Percentiles rank a stretch among this genome's conserved stretches.
Conservation (phyloP, 2,797 vertebrate species). For the Lophius americanus region DNA sequence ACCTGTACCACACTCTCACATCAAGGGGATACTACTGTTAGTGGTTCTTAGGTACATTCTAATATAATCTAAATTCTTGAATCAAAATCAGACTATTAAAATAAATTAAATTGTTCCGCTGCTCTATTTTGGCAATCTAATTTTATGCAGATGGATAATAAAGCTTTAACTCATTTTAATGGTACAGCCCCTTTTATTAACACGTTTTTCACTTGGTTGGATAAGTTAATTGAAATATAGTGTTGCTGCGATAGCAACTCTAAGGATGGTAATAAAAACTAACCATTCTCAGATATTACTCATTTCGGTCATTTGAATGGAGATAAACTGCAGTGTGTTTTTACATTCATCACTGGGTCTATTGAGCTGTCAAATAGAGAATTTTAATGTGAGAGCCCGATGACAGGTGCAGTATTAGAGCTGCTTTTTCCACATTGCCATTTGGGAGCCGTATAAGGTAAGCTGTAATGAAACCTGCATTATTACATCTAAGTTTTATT, state of each 20-base stretch:
- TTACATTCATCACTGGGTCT: slow-evolving; percentile 26
- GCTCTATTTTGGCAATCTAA: slow-evolving; percentile 44
- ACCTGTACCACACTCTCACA: neutral
- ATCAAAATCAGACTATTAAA: slow-evolving; percentile 23
- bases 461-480: slow-evolving; percentile 7
- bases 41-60: slow-evolving; percentile 20
- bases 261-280: slow-evolving; percentile 29
- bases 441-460: neutral
- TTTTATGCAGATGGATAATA: slow-evolving; percentile 56
- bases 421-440: neutral
- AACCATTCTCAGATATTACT: slow-evolving; percentile 33
- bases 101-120: slow-evolving; percentile 39
- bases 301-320: slow-evolving; percentile 23
- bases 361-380: slow-evolving; percentile 3
- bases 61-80: neutral
- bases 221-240: slow-evolving; percentile 63
- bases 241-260: slow-evolving; percentile 20
- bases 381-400: slow-evolving; percentile 28
- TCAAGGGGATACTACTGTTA: neutral
- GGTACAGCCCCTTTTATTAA: slow-evolving; percentile 33
- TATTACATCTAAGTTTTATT: slow-evolving; percentile 9
- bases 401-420: slow-evolving; percentile 15
- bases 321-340: slow-evolving; percentile 26
- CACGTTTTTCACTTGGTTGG: slow-evolving; percentile 29
- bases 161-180: slow-evolving; percentile 71